Percentiles rank a stretch among this genome's conserved stretches.
Evolutionary conservation across 2,797 vertebrate genomes (phyloP).

Genomic region (Chiroxiphia lanceolata): DNA sequence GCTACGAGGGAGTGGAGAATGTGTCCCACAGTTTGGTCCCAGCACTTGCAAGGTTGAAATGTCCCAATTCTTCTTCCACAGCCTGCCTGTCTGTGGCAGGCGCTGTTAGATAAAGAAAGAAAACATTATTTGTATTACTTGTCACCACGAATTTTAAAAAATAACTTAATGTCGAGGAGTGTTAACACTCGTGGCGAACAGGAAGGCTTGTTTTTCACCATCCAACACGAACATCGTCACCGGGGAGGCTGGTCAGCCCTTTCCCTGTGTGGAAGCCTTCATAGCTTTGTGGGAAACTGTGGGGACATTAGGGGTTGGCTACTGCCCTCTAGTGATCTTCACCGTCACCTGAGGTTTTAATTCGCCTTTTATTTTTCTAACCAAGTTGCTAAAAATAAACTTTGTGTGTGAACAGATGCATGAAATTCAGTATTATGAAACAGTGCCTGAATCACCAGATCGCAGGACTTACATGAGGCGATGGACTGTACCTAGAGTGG

Average conservation of each 20-base stretch:
- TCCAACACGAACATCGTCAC: rapidly evolving
- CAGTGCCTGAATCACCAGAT: not conserved
- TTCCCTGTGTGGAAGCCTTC: rapidly evolving
- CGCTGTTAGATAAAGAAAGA: not conserved
- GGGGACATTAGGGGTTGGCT: slow-evolving; percentile 46
- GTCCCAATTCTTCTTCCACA: not conserved
- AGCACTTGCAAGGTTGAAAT: not conserved
- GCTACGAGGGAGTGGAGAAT: not conserved
- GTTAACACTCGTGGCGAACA: not conserved
- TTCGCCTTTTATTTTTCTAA: not conserved
- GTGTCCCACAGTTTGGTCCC: not conserved
- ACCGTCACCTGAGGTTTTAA: rapidly evolving
- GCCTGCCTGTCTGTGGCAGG: not conserved
- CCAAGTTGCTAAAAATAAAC: not conserved
- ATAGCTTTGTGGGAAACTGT: not conserved
- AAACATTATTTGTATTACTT: not conserved
- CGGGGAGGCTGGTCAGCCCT: not conserved
- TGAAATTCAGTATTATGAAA: not conserved
- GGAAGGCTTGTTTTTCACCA: not conserved
- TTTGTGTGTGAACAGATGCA: not conserved
- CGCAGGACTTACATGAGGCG: not conserved
- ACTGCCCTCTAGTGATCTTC: slow-evolving; percentile 60
- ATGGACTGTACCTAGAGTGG: not conserved
- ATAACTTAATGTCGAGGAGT: not conserved
- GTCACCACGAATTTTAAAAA: not conserved